Conservation (phyloP, 2,113 vertebrate genomes). For the Periophthalmodon schlosseri region DNA sequence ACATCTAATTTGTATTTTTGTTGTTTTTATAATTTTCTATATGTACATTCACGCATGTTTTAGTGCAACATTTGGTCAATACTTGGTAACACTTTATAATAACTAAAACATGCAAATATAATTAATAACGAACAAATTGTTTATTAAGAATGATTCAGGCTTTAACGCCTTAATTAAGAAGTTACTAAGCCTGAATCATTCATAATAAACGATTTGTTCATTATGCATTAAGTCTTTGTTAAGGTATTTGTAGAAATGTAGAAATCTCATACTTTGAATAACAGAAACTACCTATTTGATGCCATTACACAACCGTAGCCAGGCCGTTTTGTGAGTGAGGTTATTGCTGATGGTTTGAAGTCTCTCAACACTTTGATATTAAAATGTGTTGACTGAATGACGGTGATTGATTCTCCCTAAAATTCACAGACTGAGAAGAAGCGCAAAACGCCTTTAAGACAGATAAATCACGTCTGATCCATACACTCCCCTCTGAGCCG, state of each 20-base stretch:
- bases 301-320: background rate
- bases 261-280: no score
- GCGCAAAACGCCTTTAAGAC: slow-evolving; percentile 47
- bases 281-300: no score
- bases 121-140: no score
- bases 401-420: slow-evolving; percentile 52
- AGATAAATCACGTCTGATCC: slow-evolving; percentile 66
- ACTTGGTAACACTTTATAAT: background rate
- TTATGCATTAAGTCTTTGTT: no score
- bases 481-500: slow-evolving; percentile 24
- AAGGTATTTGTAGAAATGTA: no score
- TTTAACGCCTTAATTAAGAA: no score
- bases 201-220: no score
- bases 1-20: no score
- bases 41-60: background rate
- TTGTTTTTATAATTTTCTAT: no score
- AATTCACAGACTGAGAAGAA: slow-evolving; percentile 58
- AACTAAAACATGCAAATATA: no score
- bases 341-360: slow-evolving; percentile 28
- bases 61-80: background rate
- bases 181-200: no score
- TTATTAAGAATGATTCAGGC: no score
- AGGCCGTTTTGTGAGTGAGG: slow-evolving; percentile 1
- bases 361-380: slow-evolving; percentile 53
- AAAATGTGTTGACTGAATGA: slow-evolving; percentile 47